A percentile compares a stretch with the other conserved stretches of the same genome.
phyloP scores from a whole-genome alignment of 1,140 invertebrate genomes.

The Calycopis cecrops region DNA sequence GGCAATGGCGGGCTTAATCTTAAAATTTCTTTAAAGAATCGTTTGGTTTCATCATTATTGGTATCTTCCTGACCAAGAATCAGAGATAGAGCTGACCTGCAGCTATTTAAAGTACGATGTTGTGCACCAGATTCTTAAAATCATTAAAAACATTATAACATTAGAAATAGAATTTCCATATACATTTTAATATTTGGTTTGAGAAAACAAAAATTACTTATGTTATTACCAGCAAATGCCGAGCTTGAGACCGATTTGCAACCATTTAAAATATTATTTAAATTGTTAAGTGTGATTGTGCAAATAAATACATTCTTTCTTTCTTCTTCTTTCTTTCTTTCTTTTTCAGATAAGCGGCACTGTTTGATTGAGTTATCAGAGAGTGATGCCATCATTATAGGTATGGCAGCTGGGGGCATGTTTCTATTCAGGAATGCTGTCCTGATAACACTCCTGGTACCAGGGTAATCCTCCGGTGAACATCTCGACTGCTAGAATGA shows the following conservation, averaged over 20 bases:
- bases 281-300: too few species aligned
- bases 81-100: conserved; percentile 22
- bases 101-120: conserved; percentile 21
- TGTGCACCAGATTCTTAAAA: conserved; percentile 7
- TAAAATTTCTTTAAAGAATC: conserved; percentile 26
- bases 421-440: too few species aligned
- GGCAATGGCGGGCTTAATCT: conserved; percentile 22
- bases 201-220: background rate
- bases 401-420: too few species aligned
- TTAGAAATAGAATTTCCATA: background rate
- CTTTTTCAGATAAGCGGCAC: background rate
- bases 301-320: too few species aligned
- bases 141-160: conserved; percentile 10
- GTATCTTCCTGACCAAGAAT: conserved; percentile 12
- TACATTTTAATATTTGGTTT: background rate
- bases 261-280: too few species aligned
- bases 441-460: too few species aligned
- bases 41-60: conserved; percentile 18
- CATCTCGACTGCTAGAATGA: too few species aligned
- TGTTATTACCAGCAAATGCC: too few species aligned
- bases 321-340: too few species aligned
- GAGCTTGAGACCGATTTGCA: too few species aligned
- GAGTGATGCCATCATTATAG: too few species aligned
- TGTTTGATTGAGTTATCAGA: background rate
- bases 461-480: too few species aligned